Evolutionary conservation across 2,113 vertebrate species (phyloP), one percentile per base, ranked within the genome.

Genomic region (Labrus mixtus): DNA sequence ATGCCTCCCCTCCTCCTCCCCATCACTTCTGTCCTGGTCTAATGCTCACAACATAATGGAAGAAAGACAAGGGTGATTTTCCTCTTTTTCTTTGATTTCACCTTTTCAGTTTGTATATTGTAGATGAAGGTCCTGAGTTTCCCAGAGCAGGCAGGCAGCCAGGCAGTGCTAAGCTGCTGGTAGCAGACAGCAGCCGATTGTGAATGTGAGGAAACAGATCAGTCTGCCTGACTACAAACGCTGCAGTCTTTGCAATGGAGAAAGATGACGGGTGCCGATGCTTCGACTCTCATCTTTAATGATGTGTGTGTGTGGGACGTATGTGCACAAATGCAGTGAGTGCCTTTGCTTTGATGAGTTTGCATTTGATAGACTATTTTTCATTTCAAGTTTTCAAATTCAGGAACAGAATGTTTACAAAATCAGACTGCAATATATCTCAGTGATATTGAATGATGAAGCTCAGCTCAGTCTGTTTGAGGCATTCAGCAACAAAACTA

Each of bases 61-160:
- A 81, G 60, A 90, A 87, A 87, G 74, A 79, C 36, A 71, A 72
- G 59, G 70, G 33, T 71, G 43, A 73, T 79, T 88, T 81, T 56
- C 16, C 64, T 61, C 25, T 36, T 75, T 73, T 51, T 53, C 41
- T 46, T 37, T 63, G 39, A 82, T 72, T 82, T 68, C 46, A 2
- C 51, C 69, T 69, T 82, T 81, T 73, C 37, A 76, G 57, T 79
- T 70, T 79, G 85, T 69, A 22, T 61, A 37, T n/a, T 78, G 41
- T 58, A 79, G 68, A 56, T 76, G 65, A 77, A 45, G 51, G 61
- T 63, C 48, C 66, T 57, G 58, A 51, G 71, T 71, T 78, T 78
- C 67, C 29, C 43, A 10, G 78, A 29, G 50, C 53, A 77, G 76
- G 37, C 77, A 57, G 69, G 0, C 65, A 55, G 61, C 48, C 66